These are phyloP conservation scores for Antheraea assamensis DNA, from an alignment of 2,888 invertebrate genomes.

Conservation along the genomic window DNA sequence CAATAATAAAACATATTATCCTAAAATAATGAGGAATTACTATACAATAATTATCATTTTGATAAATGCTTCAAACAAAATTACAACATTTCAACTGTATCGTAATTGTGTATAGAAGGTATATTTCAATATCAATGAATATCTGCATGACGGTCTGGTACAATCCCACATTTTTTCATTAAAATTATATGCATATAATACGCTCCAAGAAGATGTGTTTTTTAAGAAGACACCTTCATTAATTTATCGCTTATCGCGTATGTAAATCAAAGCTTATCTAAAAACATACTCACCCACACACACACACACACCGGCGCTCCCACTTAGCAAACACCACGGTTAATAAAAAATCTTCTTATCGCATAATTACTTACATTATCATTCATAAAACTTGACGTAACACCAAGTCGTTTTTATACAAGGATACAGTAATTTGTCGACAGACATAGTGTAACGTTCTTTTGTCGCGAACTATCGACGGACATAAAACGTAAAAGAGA, in stretches of 20 bases:
- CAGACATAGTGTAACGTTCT: neutral
- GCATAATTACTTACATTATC: slow-evolving; percentile 27
- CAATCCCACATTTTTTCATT: neutral
- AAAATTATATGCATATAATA: neutral
- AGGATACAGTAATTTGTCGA: slow-evolving; percentile 1
- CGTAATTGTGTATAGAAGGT: neutral
- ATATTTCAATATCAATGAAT: neutral
- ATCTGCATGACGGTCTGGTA: neutral
- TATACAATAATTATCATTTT: neutral
- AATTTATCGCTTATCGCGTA: neutral
- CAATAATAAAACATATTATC: neutral
- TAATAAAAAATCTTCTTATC: slow-evolving; percentile 29
- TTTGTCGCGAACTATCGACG: neutral
- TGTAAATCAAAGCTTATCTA: slow-evolving; percentile 11
- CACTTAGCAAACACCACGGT: slow-evolving; percentile 6
- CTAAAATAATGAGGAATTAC: neutral
- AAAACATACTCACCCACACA: neutral
- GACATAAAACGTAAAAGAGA: neutral
- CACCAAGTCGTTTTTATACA: slow-evolving; percentile 26
- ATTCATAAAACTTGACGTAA: slow-evolving; percentile 29
- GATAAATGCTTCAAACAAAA: no score
- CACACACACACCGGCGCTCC: neutral
- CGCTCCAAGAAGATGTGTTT: neutral
- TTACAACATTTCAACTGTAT: neutral
- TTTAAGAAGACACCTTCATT: neutral